phyloP scores from a whole-genome alignment of 1,140 invertebrate genomes.

The Drusus annulatus region DNA sequence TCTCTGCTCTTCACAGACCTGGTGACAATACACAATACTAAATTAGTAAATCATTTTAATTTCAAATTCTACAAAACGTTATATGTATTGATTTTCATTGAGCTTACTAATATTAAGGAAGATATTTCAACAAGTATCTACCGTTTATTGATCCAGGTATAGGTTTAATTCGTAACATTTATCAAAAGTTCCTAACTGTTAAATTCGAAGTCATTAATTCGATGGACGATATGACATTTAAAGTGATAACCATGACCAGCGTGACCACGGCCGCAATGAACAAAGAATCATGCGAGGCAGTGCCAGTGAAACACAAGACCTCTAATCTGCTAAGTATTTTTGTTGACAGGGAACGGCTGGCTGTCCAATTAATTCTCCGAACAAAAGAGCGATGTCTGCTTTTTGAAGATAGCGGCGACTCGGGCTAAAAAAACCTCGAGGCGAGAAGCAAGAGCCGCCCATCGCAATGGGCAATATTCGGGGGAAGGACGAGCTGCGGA shows the following conservation, averaged over 20 bases:
- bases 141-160: too few species aligned
- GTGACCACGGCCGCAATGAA: not conserved
- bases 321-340: slow-evolving; percentile 34
- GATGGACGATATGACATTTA: not conserved
- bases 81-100: not conserved
- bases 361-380: slow-evolving; percentile 50
- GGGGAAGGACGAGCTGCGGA: too few species aligned
- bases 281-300: not conserved
- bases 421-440: slow-evolving; percentile 29
- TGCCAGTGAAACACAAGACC: not conserved
- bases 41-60: not conserved
- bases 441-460: slow-evolving; percentile 39
- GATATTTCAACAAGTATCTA: too few species aligned
- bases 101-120: too few species aligned
- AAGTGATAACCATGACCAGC: not conserved
- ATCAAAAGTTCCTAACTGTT: not conserved
- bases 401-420: slow-evolving; percentile 45
- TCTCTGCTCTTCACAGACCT: slow-evolving; percentile 94
- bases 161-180: not conserved
- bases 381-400: slow-evolving; percentile 45
- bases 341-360: slow-evolving; percentile 44
- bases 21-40: slow-evolving; percentile 60
- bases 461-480: not conserved
- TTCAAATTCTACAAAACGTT: not conserved
- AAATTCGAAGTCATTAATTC: not conserved